Evolutionary conservation across 1,140 invertebrate genomes (phyloP).

Genomic region (Scylla paramamosain): DNA sequence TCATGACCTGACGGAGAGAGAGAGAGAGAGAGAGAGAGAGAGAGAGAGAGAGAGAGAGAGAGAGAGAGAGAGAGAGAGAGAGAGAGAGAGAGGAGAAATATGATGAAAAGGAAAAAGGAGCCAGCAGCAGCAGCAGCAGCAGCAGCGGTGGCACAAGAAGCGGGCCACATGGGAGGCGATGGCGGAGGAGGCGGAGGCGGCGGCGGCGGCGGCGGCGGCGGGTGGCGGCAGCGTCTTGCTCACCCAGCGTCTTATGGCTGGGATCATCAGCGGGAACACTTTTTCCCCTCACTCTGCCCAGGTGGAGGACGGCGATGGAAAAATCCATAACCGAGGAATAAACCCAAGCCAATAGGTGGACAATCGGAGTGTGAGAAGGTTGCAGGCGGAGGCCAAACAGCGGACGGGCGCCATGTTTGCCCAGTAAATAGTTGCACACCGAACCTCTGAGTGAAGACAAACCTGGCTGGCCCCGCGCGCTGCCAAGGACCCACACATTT

Average conservation of each 20-base stretch:
- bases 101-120: too few species aligned
- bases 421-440: slow-evolving; percentile 72
- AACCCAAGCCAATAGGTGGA: slow-evolving; percentile 69
- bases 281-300: neutral
- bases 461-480: slow-evolving; percentile 58
- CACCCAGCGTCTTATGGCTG: neutral
- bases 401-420: slow-evolving; percentile 73
- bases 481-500: slow-evolving; percentile 63
- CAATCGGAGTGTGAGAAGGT: slow-evolving; percentile 72
- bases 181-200: neutral
- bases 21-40: slow-evolving; percentile 38
- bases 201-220: neutral
- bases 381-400: slow-evolving; percentile 71
- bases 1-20: neutral
- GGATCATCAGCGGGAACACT: neutral
- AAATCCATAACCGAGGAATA: slow-evolving; percentile 56
- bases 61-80: slow-evolving; percentile 35
- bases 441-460: slow-evolving; percentile 74
- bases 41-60: neutral
- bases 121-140: neutral
- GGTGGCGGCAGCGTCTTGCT: neutral
- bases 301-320: neutral
- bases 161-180: neutral
- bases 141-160: neutral
- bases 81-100: neutral